Evolutionary conservation across 2,888 invertebrate species (phyloP).

Genomic region (Polydrusus pterygomalis): DNA sequence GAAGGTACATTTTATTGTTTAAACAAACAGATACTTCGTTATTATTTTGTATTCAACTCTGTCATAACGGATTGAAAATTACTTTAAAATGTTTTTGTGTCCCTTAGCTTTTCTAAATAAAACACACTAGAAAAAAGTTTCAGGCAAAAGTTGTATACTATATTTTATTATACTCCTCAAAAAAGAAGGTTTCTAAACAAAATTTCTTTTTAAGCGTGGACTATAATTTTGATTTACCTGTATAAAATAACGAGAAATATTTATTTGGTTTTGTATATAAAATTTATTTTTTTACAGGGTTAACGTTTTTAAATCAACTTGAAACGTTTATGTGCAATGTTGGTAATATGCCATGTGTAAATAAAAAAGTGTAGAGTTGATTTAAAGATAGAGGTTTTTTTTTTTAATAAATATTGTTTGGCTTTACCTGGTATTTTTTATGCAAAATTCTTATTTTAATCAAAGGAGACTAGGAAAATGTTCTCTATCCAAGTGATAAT

Average conservation of each 20-base stretch:
- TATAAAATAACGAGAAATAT: slow-evolving; percentile 13
- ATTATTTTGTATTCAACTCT: no score
- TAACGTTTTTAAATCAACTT: slow-evolving; percentile 26
- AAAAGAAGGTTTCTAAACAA: no score
- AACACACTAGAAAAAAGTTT: no score
- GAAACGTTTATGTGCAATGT: slow-evolving; percentile 40
- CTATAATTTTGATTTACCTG: not conserved
- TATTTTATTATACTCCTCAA: no score
- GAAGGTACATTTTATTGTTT: no score
- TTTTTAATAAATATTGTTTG: slow-evolving; percentile 1
- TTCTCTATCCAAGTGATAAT: slow-evolving; percentile 1
- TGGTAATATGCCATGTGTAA: slow-evolving; percentile 38
- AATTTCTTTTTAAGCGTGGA: no score
- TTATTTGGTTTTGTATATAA: slow-evolving; percentile 43
- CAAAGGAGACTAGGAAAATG: not conserved
- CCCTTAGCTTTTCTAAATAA: no score
- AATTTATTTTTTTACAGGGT: slow-evolving; percentile 37
- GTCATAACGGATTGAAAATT: no score
- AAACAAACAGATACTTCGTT: no score
- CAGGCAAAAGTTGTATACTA: no score
- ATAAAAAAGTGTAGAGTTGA: slow-evolving; percentile 36
- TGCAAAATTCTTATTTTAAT: not conserved
- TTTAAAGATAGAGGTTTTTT: slow-evolving; percentile 25
- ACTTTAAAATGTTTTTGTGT: no score
- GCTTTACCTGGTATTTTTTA: slow-evolving; percentile 20